phyloP scores from a whole-genome alignment of 1,140 invertebrate species.

The Drosophila paulistorum region DNA sequence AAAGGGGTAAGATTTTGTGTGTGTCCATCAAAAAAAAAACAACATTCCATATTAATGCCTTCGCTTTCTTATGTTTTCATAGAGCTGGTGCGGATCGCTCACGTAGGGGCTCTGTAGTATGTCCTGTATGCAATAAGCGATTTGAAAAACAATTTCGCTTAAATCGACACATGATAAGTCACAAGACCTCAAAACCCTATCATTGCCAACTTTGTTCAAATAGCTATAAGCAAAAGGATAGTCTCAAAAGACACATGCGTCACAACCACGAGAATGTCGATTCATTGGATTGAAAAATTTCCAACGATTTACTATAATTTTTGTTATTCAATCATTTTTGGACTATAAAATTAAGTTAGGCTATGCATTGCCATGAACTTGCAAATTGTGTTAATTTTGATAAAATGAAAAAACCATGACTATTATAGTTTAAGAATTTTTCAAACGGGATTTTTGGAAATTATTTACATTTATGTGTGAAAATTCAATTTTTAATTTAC shows the following conservation, averaged over 20 bases:
- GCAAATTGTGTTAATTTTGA: constrained; percentile 8
- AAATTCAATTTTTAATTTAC: background rate
- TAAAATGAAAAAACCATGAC: background rate
- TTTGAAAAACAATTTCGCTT: constrained; percentile 9
- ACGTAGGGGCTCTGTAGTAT: background rate
- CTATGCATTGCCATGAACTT: constrained; percentile 11
- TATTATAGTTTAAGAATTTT: constrained; percentile 2
- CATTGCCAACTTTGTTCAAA: constrained; percentile 12
- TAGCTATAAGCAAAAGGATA: constrained; percentile 10
- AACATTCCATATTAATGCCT: background rate
- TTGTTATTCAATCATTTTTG: constrained; percentile 10
- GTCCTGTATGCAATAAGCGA: background rate
- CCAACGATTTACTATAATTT: background rate
- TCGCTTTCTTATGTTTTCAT: background rate
- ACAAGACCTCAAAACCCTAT: constrained; percentile 3
- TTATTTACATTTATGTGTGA: background rate
- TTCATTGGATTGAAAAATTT: background rate
- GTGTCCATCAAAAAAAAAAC: background rate
- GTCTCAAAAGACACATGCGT: constrained; percentile 3
- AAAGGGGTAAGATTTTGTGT: background rate
- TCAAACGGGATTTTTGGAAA: constrained; percentile 8
- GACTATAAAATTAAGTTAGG: constrained; percentile 9
- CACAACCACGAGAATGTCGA: constrained; percentile 6
- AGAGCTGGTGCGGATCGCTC: background rate
- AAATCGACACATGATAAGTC: constrained; percentile 10